Percentiles rank a stretch among this genome's conserved stretches.
phyloP scores from a whole-genome alignment of 2,113 vertebrate genomes.

The Muscicapa adusta region DNA sequence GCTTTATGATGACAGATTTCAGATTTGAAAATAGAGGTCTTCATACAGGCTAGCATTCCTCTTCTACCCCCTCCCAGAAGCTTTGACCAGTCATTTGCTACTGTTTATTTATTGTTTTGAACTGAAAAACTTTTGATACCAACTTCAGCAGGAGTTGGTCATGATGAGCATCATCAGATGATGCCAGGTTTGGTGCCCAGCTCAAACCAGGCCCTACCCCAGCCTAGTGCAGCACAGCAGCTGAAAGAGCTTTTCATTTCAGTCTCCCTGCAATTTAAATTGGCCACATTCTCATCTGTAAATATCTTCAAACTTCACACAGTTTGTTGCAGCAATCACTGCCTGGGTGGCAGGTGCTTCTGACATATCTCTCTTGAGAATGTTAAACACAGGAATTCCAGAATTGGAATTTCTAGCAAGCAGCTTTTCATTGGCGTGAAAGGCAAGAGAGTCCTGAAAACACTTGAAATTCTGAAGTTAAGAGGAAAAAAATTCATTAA shows the following conservation, averaged over 20 bases:
- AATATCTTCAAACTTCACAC: background rate
- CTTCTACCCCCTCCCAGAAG: background rate
- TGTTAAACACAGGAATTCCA: background rate
- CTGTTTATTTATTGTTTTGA: background rate
- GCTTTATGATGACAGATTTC: background rate
- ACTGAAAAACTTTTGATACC: background rate
- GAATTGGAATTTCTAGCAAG: background rate
- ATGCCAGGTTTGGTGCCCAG: background rate
- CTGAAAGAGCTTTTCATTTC: background rate
- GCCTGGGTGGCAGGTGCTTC: background rate
- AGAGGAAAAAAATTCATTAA: slow-evolving; percentile 51
- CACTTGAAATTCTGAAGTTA: background rate
- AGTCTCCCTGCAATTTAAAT: background rate
- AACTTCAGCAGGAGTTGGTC: background rate
- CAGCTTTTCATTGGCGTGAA: background rate
- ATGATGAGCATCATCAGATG: background rate
- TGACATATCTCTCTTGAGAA: background rate
- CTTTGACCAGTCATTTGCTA: background rate
- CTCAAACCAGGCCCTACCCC: background rate
- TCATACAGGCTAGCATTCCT: background rate
- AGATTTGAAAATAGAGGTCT: background rate
- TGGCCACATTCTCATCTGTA: background rate
- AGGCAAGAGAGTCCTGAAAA: background rate
- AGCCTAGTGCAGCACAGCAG: background rate
- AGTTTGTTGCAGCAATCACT: background rate